Conservation (phyloP, 2,797 vertebrate species). For the Scleropages formosus region DNA sequence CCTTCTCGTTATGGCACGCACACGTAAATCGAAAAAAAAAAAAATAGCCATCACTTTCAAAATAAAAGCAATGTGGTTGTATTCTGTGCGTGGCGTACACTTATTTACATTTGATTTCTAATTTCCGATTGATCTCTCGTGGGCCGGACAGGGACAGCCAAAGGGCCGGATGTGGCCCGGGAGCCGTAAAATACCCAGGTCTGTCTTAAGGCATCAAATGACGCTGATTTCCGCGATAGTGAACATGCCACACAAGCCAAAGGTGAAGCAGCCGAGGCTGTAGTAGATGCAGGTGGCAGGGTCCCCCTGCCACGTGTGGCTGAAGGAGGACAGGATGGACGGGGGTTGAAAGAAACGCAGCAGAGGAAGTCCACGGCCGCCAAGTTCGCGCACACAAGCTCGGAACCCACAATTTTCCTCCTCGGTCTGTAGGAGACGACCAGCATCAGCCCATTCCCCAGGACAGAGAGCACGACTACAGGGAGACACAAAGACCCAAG, state of each 20-base stretch:
- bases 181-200: too few relatives aligned
- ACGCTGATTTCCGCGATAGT: constrained; percentile 64
- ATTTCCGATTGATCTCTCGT: too few relatives aligned
- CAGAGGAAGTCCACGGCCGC: constrained; percentile 62
- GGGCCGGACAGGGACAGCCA: too few relatives aligned
- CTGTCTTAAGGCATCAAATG: constrained; percentile 62
- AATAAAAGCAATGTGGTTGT: too few relatives aligned
- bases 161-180: too few relatives aligned
- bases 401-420: constrained; percentile 56
- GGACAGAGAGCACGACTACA: constrained; percentile 58
- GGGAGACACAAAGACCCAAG: neutral
- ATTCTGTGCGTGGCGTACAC: too few relatives aligned
- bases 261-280: constrained; percentile 62
- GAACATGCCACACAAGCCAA: constrained; percentile 66
- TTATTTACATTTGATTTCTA: too few relatives aligned
- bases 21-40: too few relatives aligned
- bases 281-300: constrained; percentile 59
- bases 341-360: constrained; percentile 67
- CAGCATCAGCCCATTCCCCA: constrained; percentile 65
- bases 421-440: constrained; percentile 57
- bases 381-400: constrained; percentile 67
- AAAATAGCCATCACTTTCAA: too few relatives aligned
- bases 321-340: constrained; percentile 63
- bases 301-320: constrained; percentile 59
- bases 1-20: too few relatives aligned